A percentile compares a stretch with the other conserved stretches of the same genome.
These are phyloP conservation scores for Probaryconus sp. DNA, from an alignment of 1,140 invertebrate genomes.

Conservation along the genomic window DNA sequence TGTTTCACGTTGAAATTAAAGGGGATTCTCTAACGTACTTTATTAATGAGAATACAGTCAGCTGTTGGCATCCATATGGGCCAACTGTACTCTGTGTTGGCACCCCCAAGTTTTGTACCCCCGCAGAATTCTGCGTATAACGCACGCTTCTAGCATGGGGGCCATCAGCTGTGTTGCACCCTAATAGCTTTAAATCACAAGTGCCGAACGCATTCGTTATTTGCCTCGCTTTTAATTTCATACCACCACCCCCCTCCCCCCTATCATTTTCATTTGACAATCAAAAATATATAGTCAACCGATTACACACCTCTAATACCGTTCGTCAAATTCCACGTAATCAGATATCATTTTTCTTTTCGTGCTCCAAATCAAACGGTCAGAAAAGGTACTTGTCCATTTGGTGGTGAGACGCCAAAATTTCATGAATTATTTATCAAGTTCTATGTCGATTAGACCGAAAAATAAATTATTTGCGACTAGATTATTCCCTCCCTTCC, in stretches of 20 bases:
- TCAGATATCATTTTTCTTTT: too few relatives aligned
- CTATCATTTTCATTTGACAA: too few relatives aligned
- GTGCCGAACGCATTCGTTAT: too few relatives aligned
- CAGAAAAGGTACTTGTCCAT: too few relatives aligned
- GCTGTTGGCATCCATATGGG: conserved; percentile 73
- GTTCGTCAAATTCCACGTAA: too few relatives aligned
- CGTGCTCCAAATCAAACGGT: too few relatives aligned
- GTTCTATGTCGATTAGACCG: conserved; percentile 26
- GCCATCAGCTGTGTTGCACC: conserved; percentile 72
- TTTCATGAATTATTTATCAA: conserved; percentile 36
- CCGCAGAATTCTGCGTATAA: conserved; percentile 37
- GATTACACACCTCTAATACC: too few relatives aligned
- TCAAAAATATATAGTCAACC: too few relatives aligned
- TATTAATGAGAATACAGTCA: conserved; percentile 77
- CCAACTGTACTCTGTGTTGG: conserved; percentile 46
- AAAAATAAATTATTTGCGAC: too few relatives aligned
- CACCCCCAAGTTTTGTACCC: conserved; percentile 52
- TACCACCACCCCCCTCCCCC: too few relatives aligned
- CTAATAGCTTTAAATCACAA: conserved; percentile 54
- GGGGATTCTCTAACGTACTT: conserved; percentile 71
- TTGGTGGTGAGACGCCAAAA: too few relatives aligned
- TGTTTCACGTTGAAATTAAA: conserved; percentile 10
- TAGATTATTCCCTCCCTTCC: conserved; percentile 20
- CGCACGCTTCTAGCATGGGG: conserved; percentile 66
- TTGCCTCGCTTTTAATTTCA: too few relatives aligned